Evolutionary conservation across 2,797 vertebrate genomes (phyloP), one percentile per base, ranked within the genome.

Genomic region (Intellagama lesueurii): DNA sequence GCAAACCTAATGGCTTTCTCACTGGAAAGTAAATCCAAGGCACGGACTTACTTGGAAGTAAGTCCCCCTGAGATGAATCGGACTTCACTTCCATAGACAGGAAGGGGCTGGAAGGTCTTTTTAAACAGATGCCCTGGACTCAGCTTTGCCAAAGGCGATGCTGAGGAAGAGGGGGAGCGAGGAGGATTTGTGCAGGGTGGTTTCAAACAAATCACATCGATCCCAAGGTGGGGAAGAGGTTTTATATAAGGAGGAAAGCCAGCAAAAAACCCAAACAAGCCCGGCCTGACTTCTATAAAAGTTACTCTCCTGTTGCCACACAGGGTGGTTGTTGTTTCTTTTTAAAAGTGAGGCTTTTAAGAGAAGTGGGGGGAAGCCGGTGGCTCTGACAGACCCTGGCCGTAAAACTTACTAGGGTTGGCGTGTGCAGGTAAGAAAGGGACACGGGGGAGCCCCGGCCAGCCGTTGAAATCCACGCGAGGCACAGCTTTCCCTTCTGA

Each of bases 191-290:
- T 22, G 26, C 81, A n/a, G 24, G 73, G 60, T 1, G 17, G 4
- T 12, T 26, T 24, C 75, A 78, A 52, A 81, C 85, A 93, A 93
- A 93, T 56, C 79, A 81, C 80, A 81, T 70, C 90, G 84, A 85
- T 87, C 91, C 86, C 88, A 88, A 12, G 91, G 89, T 92, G 92
- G 92, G 90, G 89, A 87, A 91, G 94, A 94, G 69, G 92, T 89
- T 70, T 93, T 93, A 32, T n/a, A 28, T 49, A 73, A 72, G 47
- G 66, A 26, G 40, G 40, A 40, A 40, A 40, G 40, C 40, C 35
- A 72, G 28, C 28, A 30, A 24, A 19, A 81, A 40, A 22, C 52
- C n/a, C 60, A 22, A 7, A 28, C 8, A 77, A 4, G 40, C 35
- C 7, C 24, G 69, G 14, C 11, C 2, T 60, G 6, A 11, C 12